These are phyloP conservation scores for Hylia prasina DNA, from an alignment of 2,113 vertebrate species.

Conservation along the genomic window DNA sequence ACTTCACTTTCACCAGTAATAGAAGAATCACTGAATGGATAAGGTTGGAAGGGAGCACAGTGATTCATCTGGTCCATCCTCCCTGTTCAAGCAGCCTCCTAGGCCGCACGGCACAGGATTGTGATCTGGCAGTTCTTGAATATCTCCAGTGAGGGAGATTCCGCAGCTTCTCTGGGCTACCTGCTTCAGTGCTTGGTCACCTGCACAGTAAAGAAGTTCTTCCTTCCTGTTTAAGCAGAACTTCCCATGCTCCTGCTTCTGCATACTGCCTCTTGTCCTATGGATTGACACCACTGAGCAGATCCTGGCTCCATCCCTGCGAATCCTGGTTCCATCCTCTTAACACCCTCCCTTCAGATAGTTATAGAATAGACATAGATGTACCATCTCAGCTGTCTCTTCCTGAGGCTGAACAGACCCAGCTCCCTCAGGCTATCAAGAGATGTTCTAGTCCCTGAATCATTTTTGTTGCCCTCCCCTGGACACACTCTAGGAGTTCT, in stretches of 20 bases:
- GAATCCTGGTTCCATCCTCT: not conserved
- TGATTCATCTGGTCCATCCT: not conserved
- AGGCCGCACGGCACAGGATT: no score
- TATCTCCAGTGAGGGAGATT: not conserved
- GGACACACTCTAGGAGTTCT: accelerated
- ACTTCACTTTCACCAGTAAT: not conserved
- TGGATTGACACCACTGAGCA: not conserved
- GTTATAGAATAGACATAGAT: accelerated
- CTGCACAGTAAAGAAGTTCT: not conserved
- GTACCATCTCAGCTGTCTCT: not conserved
- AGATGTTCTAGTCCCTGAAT: not conserved
- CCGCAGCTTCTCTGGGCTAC: not conserved
- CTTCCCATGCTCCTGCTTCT: not conserved
- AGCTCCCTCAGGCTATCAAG: not conserved
- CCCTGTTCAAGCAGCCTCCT: not conserved
- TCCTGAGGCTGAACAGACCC: not conserved
- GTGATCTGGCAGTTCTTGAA: not conserved
- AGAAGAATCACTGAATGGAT: not conserved
- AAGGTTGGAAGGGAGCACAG: not conserved
- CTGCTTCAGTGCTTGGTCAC: not conserved
- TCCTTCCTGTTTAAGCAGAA: no score
- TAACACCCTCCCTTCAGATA: not conserved
- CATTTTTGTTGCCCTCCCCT: not conserved
- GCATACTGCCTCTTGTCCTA: accelerated
- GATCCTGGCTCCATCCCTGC: not conserved